These are phyloP conservation scores for Caenorhabditis sp. DNA, from an alignment of 2,888 invertebrate species.

Conservation along the genomic window DNA sequence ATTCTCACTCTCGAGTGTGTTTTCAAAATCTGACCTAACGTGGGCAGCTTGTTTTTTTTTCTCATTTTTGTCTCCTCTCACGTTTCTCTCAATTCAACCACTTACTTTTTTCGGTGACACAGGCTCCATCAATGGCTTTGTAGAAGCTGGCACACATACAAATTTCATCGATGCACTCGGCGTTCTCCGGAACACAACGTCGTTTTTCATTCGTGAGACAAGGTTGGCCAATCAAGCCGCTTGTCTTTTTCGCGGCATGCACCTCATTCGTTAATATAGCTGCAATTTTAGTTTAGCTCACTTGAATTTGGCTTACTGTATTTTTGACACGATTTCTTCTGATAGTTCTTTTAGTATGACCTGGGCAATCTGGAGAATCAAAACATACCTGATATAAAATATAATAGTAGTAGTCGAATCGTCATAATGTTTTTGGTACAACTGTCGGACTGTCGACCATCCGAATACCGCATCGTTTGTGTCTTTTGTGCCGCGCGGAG, in stretches of 20 bases:
- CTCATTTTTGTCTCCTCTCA: slow-evolving; percentile 12
- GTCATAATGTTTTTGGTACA: slow-evolving; percentile 60
- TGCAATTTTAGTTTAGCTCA: slow-evolving; percentile 17
- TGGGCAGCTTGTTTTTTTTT: slow-evolving; percentile 10
- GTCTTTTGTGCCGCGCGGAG: slow-evolving; percentile 48
- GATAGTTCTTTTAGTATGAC: no score
- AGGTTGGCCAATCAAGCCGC: slow-evolving; percentile 65
- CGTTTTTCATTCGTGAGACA: slow-evolving; percentile 67
- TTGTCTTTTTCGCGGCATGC: slow-evolving; percentile 39
- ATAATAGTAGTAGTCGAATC: slow-evolving; percentile 60
- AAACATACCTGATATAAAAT: slow-evolving; percentile 46
- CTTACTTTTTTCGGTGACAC: slow-evolving; percentile 70
- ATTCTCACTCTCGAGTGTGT: slow-evolving; percentile 33
- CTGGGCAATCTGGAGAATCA: not conserved
- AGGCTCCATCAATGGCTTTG: slow-evolving; percentile 68
- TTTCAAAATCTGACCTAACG: slow-evolving; percentile 44
- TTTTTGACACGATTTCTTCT: not conserved
- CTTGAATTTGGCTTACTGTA: not conserved
- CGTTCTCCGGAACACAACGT: slow-evolving; percentile 71
- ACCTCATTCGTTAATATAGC: slow-evolving; percentile 35
- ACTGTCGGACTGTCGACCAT: slow-evolving; percentile 58
- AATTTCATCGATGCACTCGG: slow-evolving; percentile 76
- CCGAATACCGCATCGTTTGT: slow-evolving; percentile 46
- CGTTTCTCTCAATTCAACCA: slow-evolving; percentile 31
- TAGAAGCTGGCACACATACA: slow-evolving; percentile 78